Conservation (phyloP, 2,888 invertebrate species). For the Acheta domesticus region DNA sequence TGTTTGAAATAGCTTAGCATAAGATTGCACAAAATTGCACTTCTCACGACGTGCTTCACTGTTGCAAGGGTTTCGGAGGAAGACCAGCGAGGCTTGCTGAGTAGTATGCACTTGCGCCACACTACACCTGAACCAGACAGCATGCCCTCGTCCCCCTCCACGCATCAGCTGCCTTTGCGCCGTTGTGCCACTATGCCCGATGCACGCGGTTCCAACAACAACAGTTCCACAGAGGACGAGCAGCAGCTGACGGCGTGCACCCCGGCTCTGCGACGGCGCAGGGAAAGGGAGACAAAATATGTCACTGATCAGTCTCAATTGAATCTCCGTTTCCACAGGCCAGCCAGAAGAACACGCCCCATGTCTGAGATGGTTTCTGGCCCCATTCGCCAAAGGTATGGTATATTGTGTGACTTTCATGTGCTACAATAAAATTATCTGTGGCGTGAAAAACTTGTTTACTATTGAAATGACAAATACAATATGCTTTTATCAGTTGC, state of each 20-base stretch:
- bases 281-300: slow-evolving; percentile 75
- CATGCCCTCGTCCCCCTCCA: slow-evolving; percentile 43
- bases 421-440: too few species aligned
- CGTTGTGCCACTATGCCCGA: slow-evolving; percentile 50
- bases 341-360: slow-evolving; percentile 26
- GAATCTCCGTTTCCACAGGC: slow-evolving; percentile 72
- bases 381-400: background rate
- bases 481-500: too few species aligned
- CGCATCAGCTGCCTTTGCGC: slow-evolving; percentile 44
- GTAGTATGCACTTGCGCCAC: background rate
- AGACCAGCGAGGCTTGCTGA: background rate
- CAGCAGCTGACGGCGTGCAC: slow-evolving; percentile 50
- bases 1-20: too few species aligned
- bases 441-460: too few species aligned
- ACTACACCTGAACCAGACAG: slow-evolving; percentile 21
- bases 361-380: slow-evolving; percentile 19
- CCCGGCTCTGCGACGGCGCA: slow-evolving; percentile 69
- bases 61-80: slow-evolving; percentile 18
- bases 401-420: too few species aligned
- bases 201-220: slow-evolving; percentile 45
- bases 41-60: background rate
- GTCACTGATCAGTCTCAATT: slow-evolving; percentile 79
- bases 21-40: background rate
- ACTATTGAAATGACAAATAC: too few species aligned
- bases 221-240: slow-evolving; percentile 46